phyloP scores from a whole-genome alignment of 2,888 invertebrate species.

The Drosophila atripex region DNA sequence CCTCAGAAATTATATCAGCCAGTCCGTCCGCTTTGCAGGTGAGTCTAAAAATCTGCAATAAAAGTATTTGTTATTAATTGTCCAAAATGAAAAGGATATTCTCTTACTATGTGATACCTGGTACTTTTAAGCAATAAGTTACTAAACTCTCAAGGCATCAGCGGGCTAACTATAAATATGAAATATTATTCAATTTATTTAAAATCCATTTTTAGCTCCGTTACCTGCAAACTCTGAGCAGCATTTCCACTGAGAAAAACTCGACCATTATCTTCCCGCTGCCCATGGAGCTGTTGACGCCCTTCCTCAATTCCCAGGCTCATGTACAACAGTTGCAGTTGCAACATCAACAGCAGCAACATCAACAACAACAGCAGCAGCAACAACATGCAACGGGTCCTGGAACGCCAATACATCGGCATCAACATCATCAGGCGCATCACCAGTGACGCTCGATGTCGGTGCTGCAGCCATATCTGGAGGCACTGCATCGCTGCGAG shows the following conservation, averaged over 20 bases:
- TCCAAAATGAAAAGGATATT: too few species aligned
- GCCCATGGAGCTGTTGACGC: slow-evolving; percentile 90
- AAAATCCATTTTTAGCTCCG: slow-evolving; percentile 85
- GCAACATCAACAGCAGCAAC: slow-evolving; percentile 45
- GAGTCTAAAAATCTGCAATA: background rate
- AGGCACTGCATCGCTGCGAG: slow-evolving; percentile 74
- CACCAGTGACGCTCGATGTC: slow-evolving; percentile 78
- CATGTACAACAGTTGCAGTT: slow-evolving; percentile 39
- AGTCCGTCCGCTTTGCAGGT: slow-evolving; percentile 88
- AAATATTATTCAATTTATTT: background rate
- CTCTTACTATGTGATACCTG: background rate
- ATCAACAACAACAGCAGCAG: slow-evolving; percentile 50
- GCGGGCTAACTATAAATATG: too few species aligned
- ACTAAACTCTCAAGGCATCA: too few species aligned
- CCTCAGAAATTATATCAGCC: slow-evolving; percentile 91
- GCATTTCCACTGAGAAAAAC: slow-evolving; percentile 97
- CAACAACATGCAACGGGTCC: slow-evolving; percentile 39
- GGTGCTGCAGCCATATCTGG: slow-evolving; percentile 75
- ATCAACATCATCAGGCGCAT: slow-evolving; percentile 52
- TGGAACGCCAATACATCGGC: slow-evolving; percentile 26
- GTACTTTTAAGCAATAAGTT: background rate
- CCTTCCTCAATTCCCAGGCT: slow-evolving; percentile 71
- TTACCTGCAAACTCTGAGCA: slow-evolving; percentile 94
- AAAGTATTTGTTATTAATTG: too few species aligned
- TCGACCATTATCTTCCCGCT: slow-evolving; percentile 97